Evolutionary conservation across 30 jellyfish, hydroid and myxozoan genomes (phyloP).

Genomic region (Aurelia sp.): DNA sequence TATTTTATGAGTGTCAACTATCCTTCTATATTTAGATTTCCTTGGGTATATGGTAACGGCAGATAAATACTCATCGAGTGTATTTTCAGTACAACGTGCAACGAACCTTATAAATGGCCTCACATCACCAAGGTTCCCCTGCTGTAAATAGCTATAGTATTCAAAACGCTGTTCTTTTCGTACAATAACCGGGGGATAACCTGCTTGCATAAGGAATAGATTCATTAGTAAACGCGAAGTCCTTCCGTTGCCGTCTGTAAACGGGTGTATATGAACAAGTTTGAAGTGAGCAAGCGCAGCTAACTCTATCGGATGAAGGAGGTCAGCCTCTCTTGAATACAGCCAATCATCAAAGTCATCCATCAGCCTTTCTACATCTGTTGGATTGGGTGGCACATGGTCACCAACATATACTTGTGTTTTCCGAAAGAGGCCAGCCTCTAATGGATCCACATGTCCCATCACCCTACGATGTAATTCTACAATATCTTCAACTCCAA

Average conservation of each 20-base stretch:
- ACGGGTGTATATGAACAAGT: constrained; percentile 89
- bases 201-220: constrained; percentile 87
- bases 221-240: constrained; percentile 91
- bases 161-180: constrained; percentile 87
- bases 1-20: constrained; percentile 40
- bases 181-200: constrained; percentile 92
- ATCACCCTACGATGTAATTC: constrained; percentile 92
- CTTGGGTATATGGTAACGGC: constrained; percentile 84
- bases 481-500: constrained; percentile 80
- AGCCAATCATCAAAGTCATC: constrained; percentile 82
- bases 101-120: constrained; percentile 93
- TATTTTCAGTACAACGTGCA: constrained; percentile 93
- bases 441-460: constrained; percentile 93
- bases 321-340: constrained; percentile 70
- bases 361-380: constrained; percentile 83
- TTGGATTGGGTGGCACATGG: constrained; percentile 88
- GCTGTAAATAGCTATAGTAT: constrained; percentile 83
- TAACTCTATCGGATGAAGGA: constrained; percentile 87
- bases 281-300: constrained; percentile 92
- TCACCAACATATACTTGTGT: constrained; percentile 97
- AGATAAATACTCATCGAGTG: constrained; percentile 81
- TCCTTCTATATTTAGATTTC: constrained; percentile 27
- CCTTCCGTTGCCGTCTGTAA: constrained; percentile 91
- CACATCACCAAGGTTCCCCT: constrained; percentile 90
- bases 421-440: constrained; percentile 92